phyloP scores from a whole-genome alignment of 2,888 invertebrate species.

The Coelinius sp. region DNA sequence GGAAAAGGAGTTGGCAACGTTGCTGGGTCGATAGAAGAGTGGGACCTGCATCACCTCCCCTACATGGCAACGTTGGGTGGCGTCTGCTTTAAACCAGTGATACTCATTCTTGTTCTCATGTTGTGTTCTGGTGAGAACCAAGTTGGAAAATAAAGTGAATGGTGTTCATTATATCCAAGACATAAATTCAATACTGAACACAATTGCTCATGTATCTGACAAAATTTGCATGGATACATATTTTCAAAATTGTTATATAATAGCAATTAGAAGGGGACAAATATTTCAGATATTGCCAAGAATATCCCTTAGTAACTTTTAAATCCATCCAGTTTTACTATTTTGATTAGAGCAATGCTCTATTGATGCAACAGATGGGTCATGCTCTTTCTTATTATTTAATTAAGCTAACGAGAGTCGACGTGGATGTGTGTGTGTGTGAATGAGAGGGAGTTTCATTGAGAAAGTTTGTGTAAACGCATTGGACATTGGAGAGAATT shows the following conservation, averaged over 20 bases:
- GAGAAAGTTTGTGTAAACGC: slow-evolving; percentile 39
- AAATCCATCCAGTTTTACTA: neutral
- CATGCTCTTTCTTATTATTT: neutral
- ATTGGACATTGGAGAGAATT: slow-evolving; percentile 38
- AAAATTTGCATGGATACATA: neutral
- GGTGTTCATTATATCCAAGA: neutral
- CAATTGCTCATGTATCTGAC: slow-evolving; percentile 11
- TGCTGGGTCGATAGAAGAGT: slow-evolving; percentile 69
- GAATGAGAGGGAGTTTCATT: slow-evolving; percentile 38
- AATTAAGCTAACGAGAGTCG: slow-evolving; percentile 5
- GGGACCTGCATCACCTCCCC: slow-evolving; percentile 52
- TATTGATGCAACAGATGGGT: slow-evolving; percentile 2
- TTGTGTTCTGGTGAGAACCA: neutral
- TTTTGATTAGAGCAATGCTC: neutral
- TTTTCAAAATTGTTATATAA: neutral
- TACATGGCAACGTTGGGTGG: slow-evolving; percentile 64
- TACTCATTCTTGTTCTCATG: slow-evolving; percentile 54
- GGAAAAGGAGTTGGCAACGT: slow-evolving; percentile 66
- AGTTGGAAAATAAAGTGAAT: neutral
- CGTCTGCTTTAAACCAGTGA: slow-evolving; percentile 64
- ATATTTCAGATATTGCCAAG: neutral
- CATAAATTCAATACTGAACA: neutral
- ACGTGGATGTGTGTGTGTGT: slow-evolving; percentile 1
- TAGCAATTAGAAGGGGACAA: neutral
- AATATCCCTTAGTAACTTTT: neutral